These are phyloP conservation scores for Orientallactaga sibirica DNA, from an alignment of 2,797 vertebrate genomes.

Conservation along the genomic window DNA sequence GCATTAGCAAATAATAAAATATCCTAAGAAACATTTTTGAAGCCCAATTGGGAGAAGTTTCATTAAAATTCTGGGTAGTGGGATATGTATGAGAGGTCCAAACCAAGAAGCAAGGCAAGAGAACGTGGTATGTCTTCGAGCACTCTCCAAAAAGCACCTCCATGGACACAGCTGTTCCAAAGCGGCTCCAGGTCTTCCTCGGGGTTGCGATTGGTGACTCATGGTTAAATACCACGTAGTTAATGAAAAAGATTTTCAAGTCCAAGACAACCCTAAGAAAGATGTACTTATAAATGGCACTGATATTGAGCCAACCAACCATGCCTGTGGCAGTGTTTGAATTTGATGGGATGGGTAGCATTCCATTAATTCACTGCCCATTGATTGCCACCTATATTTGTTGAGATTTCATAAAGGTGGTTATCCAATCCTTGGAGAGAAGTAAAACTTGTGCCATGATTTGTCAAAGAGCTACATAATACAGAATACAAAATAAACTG, in stretches of 20 bases:
- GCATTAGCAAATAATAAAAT: constrained; percentile 40
- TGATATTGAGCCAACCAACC: constrained; percentile 74
- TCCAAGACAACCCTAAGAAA: constrained; percentile 68
- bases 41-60: constrained; percentile 31
- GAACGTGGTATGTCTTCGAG: background rate
- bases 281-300: constrained; percentile 70
- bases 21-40: constrained; percentile 57
- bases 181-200: constrained; percentile 32
- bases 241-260: constrained; percentile 77
- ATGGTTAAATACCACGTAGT: constrained; percentile 71
- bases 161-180: background rate
- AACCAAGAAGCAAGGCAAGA: background rate
- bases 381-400: constrained; percentile 71
- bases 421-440: constrained; percentile 54
- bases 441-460: constrained; percentile 29
- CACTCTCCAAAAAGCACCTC: constrained; percentile 25
- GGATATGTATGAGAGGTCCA: background rate
- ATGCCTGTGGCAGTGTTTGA: constrained; percentile 62
- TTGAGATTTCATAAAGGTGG: constrained; percentile 70
- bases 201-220: constrained; percentile 58
- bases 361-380: constrained; percentile 74
- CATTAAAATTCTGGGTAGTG: constrained; percentile 32
- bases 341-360: constrained; percentile 70
- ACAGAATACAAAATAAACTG: constrained; percentile 42
- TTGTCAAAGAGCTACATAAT: constrained; percentile 40